These are phyloP conservation scores for Sebastes jordani DNA, from an alignment of 2,797 vertebrate species.

Conservation along the genomic window DNA sequence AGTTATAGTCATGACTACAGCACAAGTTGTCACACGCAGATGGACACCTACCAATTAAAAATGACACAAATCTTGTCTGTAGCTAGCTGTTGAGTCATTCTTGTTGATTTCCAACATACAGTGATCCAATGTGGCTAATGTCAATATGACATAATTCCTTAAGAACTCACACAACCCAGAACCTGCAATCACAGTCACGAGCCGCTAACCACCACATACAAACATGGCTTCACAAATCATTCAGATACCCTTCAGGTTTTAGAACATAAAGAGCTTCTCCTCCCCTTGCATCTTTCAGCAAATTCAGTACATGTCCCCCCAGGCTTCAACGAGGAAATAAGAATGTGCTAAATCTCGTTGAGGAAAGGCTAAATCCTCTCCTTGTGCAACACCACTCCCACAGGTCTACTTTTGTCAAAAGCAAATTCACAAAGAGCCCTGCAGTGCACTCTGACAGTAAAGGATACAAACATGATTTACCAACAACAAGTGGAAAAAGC, in stretches of 20 bases:
- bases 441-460: neutral
- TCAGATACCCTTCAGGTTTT: conserved; percentile 51
- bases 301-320: conserved; percentile 54
- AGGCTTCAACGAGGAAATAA: conserved; percentile 53
- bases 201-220: conserved; percentile 11
- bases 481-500: neutral
- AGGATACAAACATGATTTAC: neutral
- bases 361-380: conserved; percentile 67
- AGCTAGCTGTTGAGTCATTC: conserved; percentile 21
- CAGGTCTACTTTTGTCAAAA: conserved; percentile 56
- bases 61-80: conserved; percentile 29
- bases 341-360: conserved; percentile 70
- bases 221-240: conserved; percentile 49
- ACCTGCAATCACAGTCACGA: conserved; percentile 20
- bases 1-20: neutral
- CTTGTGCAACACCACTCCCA: conserved; percentile 69
- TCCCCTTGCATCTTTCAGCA: conserved; percentile 58
- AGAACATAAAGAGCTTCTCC: conserved; percentile 49
- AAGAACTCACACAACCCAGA: conserved; percentile 18
- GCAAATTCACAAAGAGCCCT: conserved; percentile 22
- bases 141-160: conserved; percentile 14
- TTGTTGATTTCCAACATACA: conserved; percentile 13
- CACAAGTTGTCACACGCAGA: conserved; percentile 13
- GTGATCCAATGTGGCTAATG: neutral
- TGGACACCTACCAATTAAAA: neutral